Conservation (phyloP, 2,888 invertebrate genomes). For the Habrosyne pyritoides region DNA sequence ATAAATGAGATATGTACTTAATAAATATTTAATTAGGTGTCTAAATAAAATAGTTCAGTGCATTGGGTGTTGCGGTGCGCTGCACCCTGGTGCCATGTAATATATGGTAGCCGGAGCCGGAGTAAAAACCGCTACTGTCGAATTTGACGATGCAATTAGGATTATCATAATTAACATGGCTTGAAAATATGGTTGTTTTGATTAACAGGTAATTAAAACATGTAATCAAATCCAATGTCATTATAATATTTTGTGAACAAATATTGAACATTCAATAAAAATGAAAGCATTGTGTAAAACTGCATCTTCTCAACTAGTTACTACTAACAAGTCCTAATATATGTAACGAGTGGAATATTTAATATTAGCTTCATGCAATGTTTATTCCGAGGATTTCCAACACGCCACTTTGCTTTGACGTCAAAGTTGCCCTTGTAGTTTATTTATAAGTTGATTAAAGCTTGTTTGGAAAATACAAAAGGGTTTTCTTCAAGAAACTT, state of each 20-base stretch:
- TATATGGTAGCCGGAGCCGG: conserved; percentile 48
- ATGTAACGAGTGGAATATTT: not conserved
- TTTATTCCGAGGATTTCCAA: conserved; percentile 1
- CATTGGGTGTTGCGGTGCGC: conserved; percentile 59
- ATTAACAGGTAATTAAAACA: no score
- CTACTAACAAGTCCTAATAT: not conserved
- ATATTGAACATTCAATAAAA: no score
- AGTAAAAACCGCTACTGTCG: conserved; percentile 37
- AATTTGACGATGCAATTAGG: conserved; percentile 26
- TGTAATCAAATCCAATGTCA: no score
- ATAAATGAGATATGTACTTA: conserved; percentile 81
- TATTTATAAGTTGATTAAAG: not conserved
- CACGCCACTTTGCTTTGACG: not conserved
- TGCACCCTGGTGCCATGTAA: conserved; percentile 61
- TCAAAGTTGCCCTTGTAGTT: conserved; percentile 1
- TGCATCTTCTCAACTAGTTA: not conserved
- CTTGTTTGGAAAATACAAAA: conserved; percentile 3
- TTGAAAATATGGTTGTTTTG: not conserved
- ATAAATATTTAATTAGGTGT: conserved; percentile 83
- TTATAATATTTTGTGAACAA: no score
- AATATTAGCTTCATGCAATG: not conserved
- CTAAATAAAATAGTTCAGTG: conserved; percentile 76
- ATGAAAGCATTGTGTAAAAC: not conserved
- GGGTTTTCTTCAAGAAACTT: not conserved
- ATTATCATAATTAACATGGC: conserved; percentile 6